phyloP scores from a whole-genome alignment of 2,113 vertebrate genomes.

The Miniopterus natalensis region DNA sequence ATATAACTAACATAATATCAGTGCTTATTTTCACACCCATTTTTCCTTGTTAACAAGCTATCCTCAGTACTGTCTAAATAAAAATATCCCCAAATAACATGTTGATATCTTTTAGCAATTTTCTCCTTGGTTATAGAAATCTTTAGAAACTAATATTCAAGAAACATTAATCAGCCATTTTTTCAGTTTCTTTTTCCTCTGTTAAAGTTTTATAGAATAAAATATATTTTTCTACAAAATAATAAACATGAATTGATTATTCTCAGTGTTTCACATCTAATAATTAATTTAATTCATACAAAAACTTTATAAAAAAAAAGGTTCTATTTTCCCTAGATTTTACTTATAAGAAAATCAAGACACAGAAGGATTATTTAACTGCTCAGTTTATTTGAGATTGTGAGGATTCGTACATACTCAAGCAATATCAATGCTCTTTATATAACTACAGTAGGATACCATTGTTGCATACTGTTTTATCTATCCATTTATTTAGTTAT shows the following conservation, averaged over 20 bases:
- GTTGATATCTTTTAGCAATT: background rate
- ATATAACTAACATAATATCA: background rate
- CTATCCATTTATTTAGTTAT: background rate
- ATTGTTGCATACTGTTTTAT: background rate
- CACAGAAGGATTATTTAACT: background rate
- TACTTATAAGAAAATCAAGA: constrained; percentile 3
- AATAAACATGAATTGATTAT: background rate
- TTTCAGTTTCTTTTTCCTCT: constrained; percentile 28
- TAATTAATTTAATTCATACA: background rate
- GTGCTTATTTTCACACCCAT: background rate
- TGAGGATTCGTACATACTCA: background rate
- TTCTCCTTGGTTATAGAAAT: background rate
- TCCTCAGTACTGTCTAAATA: background rate
- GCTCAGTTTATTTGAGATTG: background rate
- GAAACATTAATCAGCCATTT: background rate
- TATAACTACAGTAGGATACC: background rate
- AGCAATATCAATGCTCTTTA: background rate
- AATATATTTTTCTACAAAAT: background rate
- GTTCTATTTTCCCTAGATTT: background rate
- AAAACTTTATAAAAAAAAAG: background rate
- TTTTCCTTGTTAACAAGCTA: background rate
- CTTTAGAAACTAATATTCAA: background rate
- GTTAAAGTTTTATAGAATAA: background rate
- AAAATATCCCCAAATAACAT: background rate
- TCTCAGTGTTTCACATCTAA: background rate